Conservation (phyloP, 37 sponge, comb jelly and placozoan species). For the Halisarca cf. caerulea region DNA sequence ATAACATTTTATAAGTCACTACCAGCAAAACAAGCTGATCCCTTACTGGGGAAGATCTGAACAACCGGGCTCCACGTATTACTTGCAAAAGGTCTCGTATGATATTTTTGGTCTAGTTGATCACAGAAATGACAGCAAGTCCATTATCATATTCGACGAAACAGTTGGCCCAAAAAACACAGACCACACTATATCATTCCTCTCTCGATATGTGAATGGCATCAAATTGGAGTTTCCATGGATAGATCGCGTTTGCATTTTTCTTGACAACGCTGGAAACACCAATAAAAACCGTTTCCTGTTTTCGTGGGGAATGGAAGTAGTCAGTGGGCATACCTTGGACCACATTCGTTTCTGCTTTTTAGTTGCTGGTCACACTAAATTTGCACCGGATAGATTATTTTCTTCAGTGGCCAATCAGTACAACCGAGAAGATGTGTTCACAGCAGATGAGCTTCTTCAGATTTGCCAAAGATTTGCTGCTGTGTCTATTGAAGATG, state of each 20-base stretch:
- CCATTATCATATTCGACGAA: conserved; percentile 39
- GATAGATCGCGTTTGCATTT: conserved; percentile 41
- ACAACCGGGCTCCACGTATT: conserved; percentile 42
- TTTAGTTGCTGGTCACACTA: conserved; percentile 6
- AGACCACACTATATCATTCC: conserved; percentile 46
- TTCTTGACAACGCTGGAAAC: conserved; percentile 45
- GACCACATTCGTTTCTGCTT: conserved; percentile 13
- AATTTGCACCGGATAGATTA: neutral
- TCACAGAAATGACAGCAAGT: conserved; percentile 9
- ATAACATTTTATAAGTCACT: too few relatives aligned
- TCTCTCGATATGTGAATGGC: neutral
- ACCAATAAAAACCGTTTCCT: conserved; percentile 49
- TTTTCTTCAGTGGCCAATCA: neutral
- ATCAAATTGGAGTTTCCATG: conserved; percentile 11
- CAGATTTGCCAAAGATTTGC: neutral
- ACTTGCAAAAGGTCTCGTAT: conserved; percentile 41
- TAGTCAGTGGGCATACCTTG: neutral
- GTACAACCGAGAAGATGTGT: neutral
- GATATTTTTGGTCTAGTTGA: conserved; percentile 51
- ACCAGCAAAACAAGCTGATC: conserved; percentile 52
- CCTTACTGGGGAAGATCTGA: conserved; percentile 50
- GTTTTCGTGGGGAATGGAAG: conserved; percentile 46
- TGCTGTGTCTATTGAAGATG: neutral
- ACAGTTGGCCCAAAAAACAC: conserved; percentile 43
- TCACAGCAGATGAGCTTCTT: neutral